phyloP scores from a whole-genome alignment of 35 echinoderm and acorn worm species.

The Eucidaris tribuloides region DNA sequence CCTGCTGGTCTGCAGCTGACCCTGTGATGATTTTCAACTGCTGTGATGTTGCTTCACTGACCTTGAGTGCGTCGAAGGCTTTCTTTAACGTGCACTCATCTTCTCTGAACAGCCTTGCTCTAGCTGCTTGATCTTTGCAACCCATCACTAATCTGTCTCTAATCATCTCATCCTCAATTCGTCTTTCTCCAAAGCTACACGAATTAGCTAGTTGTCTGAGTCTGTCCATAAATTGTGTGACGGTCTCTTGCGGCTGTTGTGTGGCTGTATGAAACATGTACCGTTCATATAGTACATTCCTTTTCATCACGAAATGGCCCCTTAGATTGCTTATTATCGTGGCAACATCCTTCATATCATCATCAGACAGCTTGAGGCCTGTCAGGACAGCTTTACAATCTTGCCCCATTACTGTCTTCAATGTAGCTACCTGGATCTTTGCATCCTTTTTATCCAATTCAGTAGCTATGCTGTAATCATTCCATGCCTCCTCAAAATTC shows the following conservation, averaged over 20 bases:
- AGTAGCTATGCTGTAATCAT: conserved; percentile 18
- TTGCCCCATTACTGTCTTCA: conserved; percentile 8
- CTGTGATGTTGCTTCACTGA: conserved; percentile 38
- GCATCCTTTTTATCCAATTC: conserved; percentile 19
- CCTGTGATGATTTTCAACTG: conserved; percentile 9
- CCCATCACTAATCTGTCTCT: conserved; percentile 34
- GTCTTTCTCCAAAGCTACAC: neutral
- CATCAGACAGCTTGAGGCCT: conserved; percentile 26
- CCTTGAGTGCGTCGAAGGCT: neutral
- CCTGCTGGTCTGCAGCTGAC: neutral
- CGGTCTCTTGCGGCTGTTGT: conserved; percentile 31
- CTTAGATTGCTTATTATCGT: neutral
- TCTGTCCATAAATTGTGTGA: conserved; percentile 16
- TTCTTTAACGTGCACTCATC: neutral
- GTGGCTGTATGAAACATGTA: conserved; percentile 28
- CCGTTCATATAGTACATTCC: conserved; percentile 52
- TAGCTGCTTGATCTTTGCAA: conserved; percentile 9
- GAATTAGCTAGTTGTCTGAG: conserved; percentile 6
- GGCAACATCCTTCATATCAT: conserved; percentile 15
- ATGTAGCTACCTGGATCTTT: conserved; percentile 25
- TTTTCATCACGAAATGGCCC: conserved; percentile 26
- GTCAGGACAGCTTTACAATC: conserved; percentile 38
- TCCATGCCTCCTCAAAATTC: conserved; percentile 17
- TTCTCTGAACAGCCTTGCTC: conserved; percentile 32
- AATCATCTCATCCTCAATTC: conserved; percentile 16